Conservation (phyloP, 2,797 vertebrate species). For the Melanogrammus aeglefinus region DNA sequence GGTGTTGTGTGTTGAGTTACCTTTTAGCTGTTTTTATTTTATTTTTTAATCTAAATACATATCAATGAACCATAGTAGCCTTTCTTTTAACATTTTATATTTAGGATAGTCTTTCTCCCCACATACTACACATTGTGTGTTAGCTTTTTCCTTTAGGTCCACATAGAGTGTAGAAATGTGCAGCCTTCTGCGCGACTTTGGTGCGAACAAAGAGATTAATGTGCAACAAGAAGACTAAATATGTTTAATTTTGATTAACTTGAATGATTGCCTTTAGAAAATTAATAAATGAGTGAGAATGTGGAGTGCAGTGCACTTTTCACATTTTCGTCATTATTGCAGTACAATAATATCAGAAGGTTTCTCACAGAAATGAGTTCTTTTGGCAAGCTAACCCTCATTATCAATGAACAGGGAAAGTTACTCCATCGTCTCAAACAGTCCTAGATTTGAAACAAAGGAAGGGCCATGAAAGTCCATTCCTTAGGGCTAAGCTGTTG, state of each 20-base stretch:
- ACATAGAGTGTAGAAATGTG: neutral
- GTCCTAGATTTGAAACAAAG: neutral
- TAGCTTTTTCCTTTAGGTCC: conserved; percentile 16
- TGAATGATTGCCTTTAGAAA: neutral
- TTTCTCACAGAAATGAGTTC: neutral
- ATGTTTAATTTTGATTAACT: neutral
- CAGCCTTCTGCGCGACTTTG: neutral
- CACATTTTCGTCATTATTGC: neutral
- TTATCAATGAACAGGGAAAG: neutral
- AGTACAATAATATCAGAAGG: neutral
- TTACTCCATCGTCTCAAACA: neutral
- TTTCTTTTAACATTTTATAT: neutral
- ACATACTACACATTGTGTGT: neutral
- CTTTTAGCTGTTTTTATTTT: neutral
- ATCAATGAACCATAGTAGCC: neutral
- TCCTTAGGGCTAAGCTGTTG: neutral
- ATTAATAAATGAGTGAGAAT: neutral
- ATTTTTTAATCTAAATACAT: neutral
- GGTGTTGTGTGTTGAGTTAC: neutral
- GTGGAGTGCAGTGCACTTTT: neutral
- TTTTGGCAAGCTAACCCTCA: neutral
- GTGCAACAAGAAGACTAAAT: neutral
- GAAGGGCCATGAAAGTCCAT: neutral
- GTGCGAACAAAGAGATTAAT: neutral
- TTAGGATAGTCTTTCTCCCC: neutral